Percentiles rank a stretch among this genome's conserved stretches.
These are phyloP conservation scores for Drosophila kikkawai DNA, from an alignment of 1,140 invertebrate species.

Conservation along the genomic window DNA sequence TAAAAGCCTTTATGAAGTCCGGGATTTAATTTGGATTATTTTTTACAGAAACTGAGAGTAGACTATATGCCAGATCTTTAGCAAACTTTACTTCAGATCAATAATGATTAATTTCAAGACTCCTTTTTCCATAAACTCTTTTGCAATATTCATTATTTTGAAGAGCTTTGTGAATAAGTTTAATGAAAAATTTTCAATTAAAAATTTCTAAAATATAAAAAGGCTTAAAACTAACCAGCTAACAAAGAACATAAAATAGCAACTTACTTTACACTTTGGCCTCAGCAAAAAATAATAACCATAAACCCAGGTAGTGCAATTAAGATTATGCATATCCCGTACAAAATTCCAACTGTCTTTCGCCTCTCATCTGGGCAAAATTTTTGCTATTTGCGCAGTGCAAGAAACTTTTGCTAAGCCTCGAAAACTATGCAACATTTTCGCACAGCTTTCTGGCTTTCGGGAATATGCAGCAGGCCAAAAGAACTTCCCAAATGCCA, in stretches of 20 bases:
- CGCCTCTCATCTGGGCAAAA: conserved; percentile 5
- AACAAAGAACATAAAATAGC: not conserved
- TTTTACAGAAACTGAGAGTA: no score
- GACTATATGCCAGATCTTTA: no score
- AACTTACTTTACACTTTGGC: not conserved
- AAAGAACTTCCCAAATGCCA: conserved; percentile 31
- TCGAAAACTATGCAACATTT: conserved; percentile 35
- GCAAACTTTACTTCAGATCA: no score
- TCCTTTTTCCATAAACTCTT: not conserved
- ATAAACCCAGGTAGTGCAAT: conserved; percentile 10
- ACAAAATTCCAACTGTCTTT: conserved; percentile 9
- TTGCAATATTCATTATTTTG: not conserved
- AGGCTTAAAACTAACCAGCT: not conserved
- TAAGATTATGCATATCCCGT: conserved; percentile 37
- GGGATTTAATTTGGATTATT: no score
- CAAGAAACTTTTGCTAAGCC: conserved; percentile 44
- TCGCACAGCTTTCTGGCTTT: conserved; percentile 46
- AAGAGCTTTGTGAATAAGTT: not conserved
- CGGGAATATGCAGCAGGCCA: conserved; percentile 25
- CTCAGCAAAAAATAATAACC: not conserved
- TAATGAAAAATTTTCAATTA: not conserved
- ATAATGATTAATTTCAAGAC: not conserved
- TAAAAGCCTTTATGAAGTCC: no score
- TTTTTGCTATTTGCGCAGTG: conserved; percentile 27
- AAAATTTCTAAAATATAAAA: not conserved